Base-by-base conservation (phyloP, 1,140 invertebrate genomes). In the Megalopta genalis region DNA sequence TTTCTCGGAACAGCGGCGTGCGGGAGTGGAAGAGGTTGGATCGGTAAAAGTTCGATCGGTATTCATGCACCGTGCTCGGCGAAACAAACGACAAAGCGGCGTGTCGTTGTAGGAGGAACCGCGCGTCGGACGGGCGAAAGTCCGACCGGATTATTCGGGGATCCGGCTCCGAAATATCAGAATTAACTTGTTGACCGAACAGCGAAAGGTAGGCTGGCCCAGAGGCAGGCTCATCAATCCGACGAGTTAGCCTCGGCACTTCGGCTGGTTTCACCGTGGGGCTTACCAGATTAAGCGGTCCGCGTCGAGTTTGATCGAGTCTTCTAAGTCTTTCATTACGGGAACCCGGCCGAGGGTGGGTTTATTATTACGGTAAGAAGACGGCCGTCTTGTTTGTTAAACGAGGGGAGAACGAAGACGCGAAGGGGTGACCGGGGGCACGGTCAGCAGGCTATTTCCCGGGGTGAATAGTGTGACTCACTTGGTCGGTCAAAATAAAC, bases 271-370 rank as follows among this genome's bases (percentile, higher is more conserved):
- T 84, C 57, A 54, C 82, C 88, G 76, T 81, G 80, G 84, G 88
- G 89, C 83, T 90, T 90, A 90, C 74, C 86, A 89, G 89, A 90
- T 90, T 90, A 90, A 90, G 86, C 86, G 84, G 79, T 80, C 76
- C 87, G 85, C 84, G 86, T 79, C 84, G 86, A 90, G 89, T 90
- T 90, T 88, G 87, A 90, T 90, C 87, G 87, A 90, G 87, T 90
- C 89, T 87, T 86, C 89, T 84, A 86, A 89, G 88, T 90, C 89
- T 90, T 89, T 90, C 87, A 89, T 90, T 89, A 89, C 89, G 86
- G 78, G 49, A 54, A 66, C 42, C 54, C 74, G 75, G 70, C 57
- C 54, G 49, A 59, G 78, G 84, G 75, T 73, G 65, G 83, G 85
- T 86, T 89, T 90, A 90, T 90, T 90, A 89, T 90, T 89, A 87